These are phyloP conservation scores for Regulus satrapa DNA, from an alignment of 2,113 vertebrate species.

Conservation along the genomic window DNA sequence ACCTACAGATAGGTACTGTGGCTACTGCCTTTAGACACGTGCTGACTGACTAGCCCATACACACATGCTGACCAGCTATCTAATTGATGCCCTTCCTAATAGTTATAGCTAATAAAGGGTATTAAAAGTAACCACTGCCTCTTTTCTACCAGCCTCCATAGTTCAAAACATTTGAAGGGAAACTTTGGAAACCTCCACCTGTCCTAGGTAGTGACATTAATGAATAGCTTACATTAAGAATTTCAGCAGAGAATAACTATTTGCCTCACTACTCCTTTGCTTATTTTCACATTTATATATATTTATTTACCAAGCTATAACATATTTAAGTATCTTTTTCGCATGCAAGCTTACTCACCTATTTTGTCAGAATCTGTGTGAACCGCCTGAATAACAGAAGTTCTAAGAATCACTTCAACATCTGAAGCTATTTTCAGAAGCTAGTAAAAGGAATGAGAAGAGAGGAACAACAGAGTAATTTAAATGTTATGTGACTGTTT, in stretches of 20 bases:
- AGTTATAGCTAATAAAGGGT: not conserved
- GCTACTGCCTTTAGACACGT: not conserved
- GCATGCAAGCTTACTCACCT: conserved; percentile 37
- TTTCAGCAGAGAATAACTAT: not conserved
- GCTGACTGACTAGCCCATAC: not conserved
- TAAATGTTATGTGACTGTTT: not conserved
- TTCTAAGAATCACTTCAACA: conserved; percentile 78
- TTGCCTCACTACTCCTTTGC: not conserved
- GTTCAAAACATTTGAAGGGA: not conserved
- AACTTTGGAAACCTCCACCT: not conserved
- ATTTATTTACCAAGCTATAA: not conserved
- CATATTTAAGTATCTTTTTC: not conserved
- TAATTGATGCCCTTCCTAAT: not conserved
- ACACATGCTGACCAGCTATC: not conserved
- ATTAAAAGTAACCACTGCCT: not conserved
- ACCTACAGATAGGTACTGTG: not conserved
- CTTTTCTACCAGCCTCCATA: not conserved
- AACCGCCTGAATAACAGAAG: conserved; percentile 78
- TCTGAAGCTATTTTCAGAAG: conserved; percentile 78
- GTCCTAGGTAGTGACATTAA: not conserved
- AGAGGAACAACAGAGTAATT: not conserved
- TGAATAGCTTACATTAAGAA: not conserved
- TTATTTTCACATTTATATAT: not conserved
- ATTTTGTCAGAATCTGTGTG: conserved; percentile 70
- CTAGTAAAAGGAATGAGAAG: conserved; percentile 44